A percentile compares a stretch with the other conserved stretches of the same genome.
These are phyloP conservation scores for Cossypha niveicapilla DNA, from an alignment of 2,797 vertebrate genomes.

Conservation along the genomic window DNA sequence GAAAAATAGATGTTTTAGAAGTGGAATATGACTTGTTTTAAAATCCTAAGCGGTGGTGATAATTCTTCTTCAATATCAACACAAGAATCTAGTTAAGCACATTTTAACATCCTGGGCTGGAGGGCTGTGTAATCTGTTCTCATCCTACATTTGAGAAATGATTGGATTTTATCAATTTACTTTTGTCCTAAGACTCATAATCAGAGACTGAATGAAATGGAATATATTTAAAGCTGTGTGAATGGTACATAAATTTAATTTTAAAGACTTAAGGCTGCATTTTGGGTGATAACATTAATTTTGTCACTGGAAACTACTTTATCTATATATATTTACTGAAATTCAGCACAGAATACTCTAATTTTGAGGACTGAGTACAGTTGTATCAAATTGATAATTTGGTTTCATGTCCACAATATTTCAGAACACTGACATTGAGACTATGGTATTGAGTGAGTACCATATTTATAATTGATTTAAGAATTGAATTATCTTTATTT, in stretches of 20 bases:
- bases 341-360: neutral
- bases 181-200: neutral
- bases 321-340: neutral
- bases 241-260: neutral
- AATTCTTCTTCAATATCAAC: neutral
- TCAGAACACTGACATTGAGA: neutral
- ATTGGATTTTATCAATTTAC: neutral
- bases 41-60: neutral
- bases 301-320: neutral
- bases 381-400: neutral
- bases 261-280: neutral
- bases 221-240: neutral
- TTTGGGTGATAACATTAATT: neutral
- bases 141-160: neutral
- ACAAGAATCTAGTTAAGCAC: neutral
- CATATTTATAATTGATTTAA: neutral
- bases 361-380: rapidly evolving
- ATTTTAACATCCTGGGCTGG: neutral
- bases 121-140: neutral
- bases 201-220: neutral
- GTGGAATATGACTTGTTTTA: neutral
- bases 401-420: neutral
- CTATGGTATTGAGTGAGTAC: neutral
- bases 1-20: neutral
- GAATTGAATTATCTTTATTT: neutral